Evolutionary conservation across 2,113 vertebrate genomes (phyloP).

Genomic region (Polyodon spathula): DNA sequence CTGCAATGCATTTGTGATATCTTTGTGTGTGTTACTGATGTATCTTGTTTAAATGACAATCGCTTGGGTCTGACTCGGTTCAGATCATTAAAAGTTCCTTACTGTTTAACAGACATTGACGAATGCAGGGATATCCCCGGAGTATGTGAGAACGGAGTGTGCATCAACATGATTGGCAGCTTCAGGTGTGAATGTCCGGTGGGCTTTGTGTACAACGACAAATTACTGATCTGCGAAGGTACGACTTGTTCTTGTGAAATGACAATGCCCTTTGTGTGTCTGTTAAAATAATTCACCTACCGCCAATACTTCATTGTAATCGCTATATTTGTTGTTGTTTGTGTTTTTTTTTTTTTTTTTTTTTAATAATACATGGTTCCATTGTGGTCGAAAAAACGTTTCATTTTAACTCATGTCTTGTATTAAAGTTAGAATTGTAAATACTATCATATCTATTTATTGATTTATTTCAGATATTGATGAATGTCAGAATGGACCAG

Average conservation of each 20-base stretch:
- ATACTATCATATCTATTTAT: neutral
- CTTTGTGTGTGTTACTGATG: neutral
- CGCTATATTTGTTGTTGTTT: no score
- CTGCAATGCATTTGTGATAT: no score
- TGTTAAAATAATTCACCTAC: no score
- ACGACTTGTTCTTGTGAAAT: no score
- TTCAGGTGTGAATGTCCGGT: slow-evolving; percentile 96
- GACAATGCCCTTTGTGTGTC: no score
- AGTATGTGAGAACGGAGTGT: slow-evolving; percentile 90
- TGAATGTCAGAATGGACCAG: slow-evolving; percentile 88
- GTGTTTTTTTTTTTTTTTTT: no score
- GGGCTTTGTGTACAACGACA: slow-evolving; percentile 94
- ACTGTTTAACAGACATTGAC: slow-evolving; percentile 73
- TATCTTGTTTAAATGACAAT: neutral
- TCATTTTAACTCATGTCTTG: no score
- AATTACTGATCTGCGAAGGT: slow-evolving; percentile 93
- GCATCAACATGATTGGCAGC: slow-evolving; percentile 94
- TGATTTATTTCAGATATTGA: slow-evolving; percentile 71
- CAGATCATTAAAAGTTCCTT: no score
- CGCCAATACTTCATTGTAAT: no score
- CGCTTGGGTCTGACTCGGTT: neutral
- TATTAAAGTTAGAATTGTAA: no score
- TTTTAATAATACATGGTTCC: no score
- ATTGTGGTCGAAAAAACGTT: no score
- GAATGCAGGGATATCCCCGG: slow-evolving; percentile 90